These are phyloP conservation scores for Drosophila robusta DNA, from an alignment of 2,888 invertebrate species.

Conservation along the genomic window DNA sequence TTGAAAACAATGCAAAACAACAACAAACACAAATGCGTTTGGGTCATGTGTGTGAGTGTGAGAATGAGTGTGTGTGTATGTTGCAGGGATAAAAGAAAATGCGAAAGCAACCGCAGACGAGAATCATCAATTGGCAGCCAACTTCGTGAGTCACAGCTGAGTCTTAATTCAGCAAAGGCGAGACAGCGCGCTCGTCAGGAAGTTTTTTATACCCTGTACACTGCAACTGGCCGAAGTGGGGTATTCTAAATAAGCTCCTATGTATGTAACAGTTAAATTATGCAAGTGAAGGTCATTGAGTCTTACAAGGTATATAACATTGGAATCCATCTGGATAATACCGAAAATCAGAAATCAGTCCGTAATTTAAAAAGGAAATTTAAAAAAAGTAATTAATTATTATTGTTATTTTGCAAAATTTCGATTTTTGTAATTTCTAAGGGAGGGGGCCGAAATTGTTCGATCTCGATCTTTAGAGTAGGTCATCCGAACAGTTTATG, in stretches of 20 bases:
- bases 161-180: background rate
- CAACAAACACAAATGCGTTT: slow-evolving; percentile 12
- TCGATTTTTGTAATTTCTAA: no score
- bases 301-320: no score
- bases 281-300: no score
- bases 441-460: no score
- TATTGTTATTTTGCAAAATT: no score
- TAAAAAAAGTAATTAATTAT: no score
- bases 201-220: background rate
- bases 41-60: slow-evolving; percentile 1
- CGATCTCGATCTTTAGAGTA: no score
- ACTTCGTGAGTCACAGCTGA: slow-evolving; percentile 7
- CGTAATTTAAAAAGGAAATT: no score
- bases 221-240: background rate
- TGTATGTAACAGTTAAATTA: background rate
- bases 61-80: background rate
- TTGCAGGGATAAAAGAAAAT: slow-evolving; percentile 5
- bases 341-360: no score
- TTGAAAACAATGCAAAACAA: slow-evolving; percentile 1
- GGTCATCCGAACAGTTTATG: no score
- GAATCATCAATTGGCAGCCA: slow-evolving; percentile 11
- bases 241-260: background rate
- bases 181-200: background rate
- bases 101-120: background rate
- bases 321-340: no score